These are phyloP conservation scores for Phania funesta DNA, from an alignment of 2,888 invertebrate genomes.

Conservation along the genomic window DNA sequence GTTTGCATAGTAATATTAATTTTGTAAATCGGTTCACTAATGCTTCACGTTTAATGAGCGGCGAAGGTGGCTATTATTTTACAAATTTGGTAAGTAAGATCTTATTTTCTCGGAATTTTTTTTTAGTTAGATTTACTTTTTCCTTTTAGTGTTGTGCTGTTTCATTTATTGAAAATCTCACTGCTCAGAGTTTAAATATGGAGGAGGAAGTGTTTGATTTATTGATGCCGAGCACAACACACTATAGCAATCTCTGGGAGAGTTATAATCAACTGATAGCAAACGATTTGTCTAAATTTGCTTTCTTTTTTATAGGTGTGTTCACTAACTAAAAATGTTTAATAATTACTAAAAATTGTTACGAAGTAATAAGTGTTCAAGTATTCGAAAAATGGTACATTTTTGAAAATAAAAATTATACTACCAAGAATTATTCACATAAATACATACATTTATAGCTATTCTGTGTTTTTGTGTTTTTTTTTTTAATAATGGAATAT, in stretches of 20 bases:
- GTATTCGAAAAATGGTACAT: no score
- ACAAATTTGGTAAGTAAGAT: slow-evolving; percentile 92
- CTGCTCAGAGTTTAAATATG: slow-evolving; percentile 95
- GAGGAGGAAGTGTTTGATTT: slow-evolving; percentile 94
- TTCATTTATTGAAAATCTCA: slow-evolving; percentile 97
- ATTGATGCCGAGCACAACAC: slow-evolving; percentile 94
- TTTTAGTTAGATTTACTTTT: slow-evolving; percentile 27
- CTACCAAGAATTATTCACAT: no score
- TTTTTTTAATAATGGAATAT: no score
- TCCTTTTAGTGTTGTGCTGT: slow-evolving; percentile 95
- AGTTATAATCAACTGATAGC: no score
- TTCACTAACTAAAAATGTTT: no score
- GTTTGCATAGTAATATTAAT: slow-evolving; percentile 98
- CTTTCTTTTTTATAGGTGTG: no score
- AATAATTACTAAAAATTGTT: no score
- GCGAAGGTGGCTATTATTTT: slow-evolving; percentile 99
- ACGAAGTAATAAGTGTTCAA: no score
- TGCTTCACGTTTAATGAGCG: slow-evolving; percentile 95
- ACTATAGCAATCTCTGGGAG: slow-evolving; percentile 91
- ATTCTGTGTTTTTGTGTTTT: no score
- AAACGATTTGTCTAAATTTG: no score
- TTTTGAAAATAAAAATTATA: no score
- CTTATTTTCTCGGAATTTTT: neutral
- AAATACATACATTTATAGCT: no score
- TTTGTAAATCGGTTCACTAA: slow-evolving; percentile 98